Conservation (phyloP, 2,888 invertebrate species). For the Chrysotoxum bicinctum region DNA sequence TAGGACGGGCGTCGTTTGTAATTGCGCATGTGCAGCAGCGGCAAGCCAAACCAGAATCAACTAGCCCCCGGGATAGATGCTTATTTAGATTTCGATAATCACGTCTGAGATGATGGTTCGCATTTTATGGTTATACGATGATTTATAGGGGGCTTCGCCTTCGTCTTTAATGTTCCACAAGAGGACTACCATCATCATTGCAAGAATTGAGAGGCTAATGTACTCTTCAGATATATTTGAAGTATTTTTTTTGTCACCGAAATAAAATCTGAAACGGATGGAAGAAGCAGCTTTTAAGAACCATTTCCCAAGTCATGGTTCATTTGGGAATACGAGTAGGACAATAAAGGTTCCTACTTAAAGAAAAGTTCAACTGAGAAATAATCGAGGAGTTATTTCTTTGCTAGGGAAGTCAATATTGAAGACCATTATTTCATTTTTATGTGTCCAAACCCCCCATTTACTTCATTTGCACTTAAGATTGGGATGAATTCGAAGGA, state of each 20-base stretch:
- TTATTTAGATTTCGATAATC: conserved; percentile 72
- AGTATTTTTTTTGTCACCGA: neutral
- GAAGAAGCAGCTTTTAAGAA: neutral
- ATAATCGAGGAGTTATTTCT: too few relatives aligned
- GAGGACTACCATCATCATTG: neutral
- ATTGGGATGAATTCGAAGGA: too few relatives aligned
- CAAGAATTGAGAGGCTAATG: neutral
- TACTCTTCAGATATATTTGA: neutral
- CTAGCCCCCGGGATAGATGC: conserved; percentile 31
- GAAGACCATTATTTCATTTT: too few relatives aligned
- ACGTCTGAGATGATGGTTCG: conserved; percentile 59
- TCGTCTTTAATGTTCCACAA: neutral
- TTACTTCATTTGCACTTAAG: too few relatives aligned
- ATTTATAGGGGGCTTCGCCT: conserved; percentile 44
- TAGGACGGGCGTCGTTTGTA: conserved; percentile 63
- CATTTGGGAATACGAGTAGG: too few relatives aligned
- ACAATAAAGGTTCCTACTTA: too few relatives aligned
- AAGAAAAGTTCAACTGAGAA: too few relatives aligned
- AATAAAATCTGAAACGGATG: neutral
- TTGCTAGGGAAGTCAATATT: too few relatives aligned
- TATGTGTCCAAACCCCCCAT: too few relatives aligned
- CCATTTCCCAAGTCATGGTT: neutral
- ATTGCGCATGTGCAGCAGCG: conserved; percentile 70
- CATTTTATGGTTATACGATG: conserved; percentile 55
- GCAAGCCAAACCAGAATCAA: conserved; percentile 29